Conservation (phyloP, 2,113 vertebrate genomes). For the Megaleporinus macrocephalus region DNA sequence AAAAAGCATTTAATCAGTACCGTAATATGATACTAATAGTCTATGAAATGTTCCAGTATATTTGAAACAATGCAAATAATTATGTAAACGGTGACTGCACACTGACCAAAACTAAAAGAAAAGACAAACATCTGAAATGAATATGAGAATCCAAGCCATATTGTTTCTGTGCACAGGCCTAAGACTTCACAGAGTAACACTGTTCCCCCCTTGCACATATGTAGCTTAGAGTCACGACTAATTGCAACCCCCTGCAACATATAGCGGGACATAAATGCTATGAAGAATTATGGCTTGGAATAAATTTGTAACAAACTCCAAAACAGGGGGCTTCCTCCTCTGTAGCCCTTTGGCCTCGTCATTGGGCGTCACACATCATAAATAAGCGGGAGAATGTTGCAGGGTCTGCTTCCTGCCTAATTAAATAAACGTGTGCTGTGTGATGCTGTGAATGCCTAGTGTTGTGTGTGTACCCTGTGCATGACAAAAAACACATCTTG, state of each 20-base stretch:
- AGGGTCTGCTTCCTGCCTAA: constrained; percentile 73
- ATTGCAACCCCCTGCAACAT: constrained; percentile 59
- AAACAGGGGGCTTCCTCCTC: constrained; percentile 59
- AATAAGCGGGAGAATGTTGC: constrained; percentile 72
- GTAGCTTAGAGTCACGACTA: constrained; percentile 65
- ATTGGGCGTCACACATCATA: constrained; percentile 71
- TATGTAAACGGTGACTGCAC: background rate
- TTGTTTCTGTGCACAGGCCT: constrained; percentile 15
- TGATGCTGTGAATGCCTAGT: constrained; percentile 55
- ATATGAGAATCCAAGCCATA: constrained; percentile 17
- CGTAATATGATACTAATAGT: background rate
- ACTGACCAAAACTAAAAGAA: background rate
- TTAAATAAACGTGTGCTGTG: constrained; percentile 71
- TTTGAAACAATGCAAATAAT: background rate
- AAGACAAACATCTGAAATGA: background rate
- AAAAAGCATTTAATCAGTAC: background rate
- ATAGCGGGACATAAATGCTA: constrained; percentile 52
- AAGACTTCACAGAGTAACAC: constrained; percentile 45
- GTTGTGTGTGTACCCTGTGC: constrained; percentile 68
- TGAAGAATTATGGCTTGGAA: constrained; percentile 62
- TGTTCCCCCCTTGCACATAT: constrained; percentile 48
- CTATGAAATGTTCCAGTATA: background rate
- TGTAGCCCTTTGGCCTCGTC: constrained; percentile 58
- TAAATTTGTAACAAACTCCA: constrained; percentile 55
- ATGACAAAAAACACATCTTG: constrained; percentile 49